phyloP scores from a whole-genome alignment of 2,113 vertebrate species.

The Osmerus mordax region DNA sequence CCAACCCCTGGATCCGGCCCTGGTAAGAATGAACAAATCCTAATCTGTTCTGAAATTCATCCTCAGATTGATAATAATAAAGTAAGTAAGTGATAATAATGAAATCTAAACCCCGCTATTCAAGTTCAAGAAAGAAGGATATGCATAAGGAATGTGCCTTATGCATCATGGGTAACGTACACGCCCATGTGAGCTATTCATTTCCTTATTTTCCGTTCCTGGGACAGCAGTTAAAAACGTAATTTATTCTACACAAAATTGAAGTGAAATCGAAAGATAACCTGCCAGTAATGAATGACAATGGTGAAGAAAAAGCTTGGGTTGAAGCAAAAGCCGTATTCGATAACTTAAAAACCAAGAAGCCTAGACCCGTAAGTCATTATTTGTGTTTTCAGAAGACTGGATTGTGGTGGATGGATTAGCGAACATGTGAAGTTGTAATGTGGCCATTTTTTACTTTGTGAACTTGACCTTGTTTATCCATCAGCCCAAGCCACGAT shows the following conservation, averaged over 20 bases:
- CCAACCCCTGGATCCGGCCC: too few species aligned
- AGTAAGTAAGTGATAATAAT: too few species aligned
- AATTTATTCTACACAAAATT: slow-evolving; percentile 13
- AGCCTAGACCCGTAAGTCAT: slow-evolving; percentile 76
- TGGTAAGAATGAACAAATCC: too few species aligned
- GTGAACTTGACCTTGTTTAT: not conserved
- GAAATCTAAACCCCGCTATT: too few species aligned
- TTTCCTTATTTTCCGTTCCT: too few species aligned
- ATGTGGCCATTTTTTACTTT: not conserved
- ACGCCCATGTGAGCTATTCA: too few species aligned
- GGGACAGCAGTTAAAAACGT: too few species aligned
- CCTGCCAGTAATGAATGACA: not conserved
- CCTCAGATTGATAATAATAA: too few species aligned
- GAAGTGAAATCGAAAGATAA: slow-evolving; percentile 57
- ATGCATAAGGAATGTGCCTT: too few species aligned
- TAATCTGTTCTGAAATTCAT: too few species aligned
- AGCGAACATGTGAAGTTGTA: not conserved
- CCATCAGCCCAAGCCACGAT: slow-evolving; percentile 82
- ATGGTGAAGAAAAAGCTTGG: slow-evolving; percentile 67
- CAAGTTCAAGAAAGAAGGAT: too few species aligned
- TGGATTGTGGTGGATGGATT: not conserved
- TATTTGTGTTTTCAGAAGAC: not conserved
- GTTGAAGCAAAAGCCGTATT: slow-evolving; percentile 73
- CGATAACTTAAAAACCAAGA: slow-evolving; percentile 72
- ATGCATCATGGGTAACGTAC: too few species aligned